phyloP scores from a whole-genome alignment of 2,888 invertebrate species.

The Platycheirus rosarum region DNA sequence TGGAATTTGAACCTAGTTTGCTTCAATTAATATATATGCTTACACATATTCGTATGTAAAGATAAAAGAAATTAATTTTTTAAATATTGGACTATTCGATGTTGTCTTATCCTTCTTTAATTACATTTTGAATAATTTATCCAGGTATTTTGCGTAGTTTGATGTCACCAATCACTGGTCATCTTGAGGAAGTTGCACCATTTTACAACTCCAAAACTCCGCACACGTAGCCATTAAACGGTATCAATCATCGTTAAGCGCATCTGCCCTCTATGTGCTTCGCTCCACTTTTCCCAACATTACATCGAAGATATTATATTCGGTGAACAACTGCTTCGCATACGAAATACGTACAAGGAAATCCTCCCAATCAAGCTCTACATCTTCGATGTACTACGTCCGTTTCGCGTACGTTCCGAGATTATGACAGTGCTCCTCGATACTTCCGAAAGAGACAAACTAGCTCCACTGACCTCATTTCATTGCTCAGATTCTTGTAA shows the following conservation, averaged over 20 bases:
- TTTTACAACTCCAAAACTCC: slow-evolving; percentile 29
- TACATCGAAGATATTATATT: slow-evolving; percentile 48
- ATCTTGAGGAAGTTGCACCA: slow-evolving; percentile 14
- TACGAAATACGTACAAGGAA: slow-evolving; percentile 49
- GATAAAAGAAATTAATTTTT: too few relatives aligned
- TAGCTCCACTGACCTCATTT: slow-evolving; percentile 52
- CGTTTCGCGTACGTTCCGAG: slow-evolving; percentile 53
- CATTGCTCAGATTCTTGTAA: slow-evolving; percentile 15
- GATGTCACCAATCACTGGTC: too few relatives aligned
- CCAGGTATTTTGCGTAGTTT: too few relatives aligned
- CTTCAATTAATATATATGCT: too few relatives aligned
- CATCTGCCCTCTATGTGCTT: slow-evolving; percentile 53
- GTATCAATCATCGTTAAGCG: slow-evolving; percentile 71
- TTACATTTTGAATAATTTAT: too few relatives aligned
- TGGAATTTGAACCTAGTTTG: background rate
- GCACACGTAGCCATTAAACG: slow-evolving; percentile 63
- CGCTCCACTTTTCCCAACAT: background rate
- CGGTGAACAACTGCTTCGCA: slow-evolving; percentile 46
- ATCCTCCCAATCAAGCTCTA: slow-evolving; percentile 12
- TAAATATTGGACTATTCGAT: too few relatives aligned
- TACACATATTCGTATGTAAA: too few relatives aligned
- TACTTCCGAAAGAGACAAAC: slow-evolving; percentile 55
- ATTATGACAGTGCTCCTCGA: slow-evolving; percentile 51
- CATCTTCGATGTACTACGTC: slow-evolving; percentile 34
- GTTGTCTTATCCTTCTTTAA: too few relatives aligned